Evolutionary conservation across 1,140 invertebrate species (phyloP), one percentile per base, ranked within the genome.

Genomic region (Drosophila orena): DNA sequence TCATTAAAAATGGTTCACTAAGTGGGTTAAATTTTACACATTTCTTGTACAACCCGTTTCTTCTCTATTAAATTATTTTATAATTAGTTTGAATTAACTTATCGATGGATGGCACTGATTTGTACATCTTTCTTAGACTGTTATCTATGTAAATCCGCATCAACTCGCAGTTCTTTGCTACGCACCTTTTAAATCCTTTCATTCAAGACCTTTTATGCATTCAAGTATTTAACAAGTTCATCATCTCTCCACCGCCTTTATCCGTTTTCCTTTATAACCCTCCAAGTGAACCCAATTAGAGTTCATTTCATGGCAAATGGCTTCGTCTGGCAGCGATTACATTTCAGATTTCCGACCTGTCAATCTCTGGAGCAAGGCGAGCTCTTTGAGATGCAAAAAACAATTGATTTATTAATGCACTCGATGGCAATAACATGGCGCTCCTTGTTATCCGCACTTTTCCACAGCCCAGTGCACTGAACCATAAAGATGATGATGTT

Each of bases 341-440:
- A 75, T 58, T 75, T 74, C 72, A 75, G 59, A 42, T 64, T 62
- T 50, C 24, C 20, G 54, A 40, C 44, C 50, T 68, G 62, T 55
- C 73, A 76, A 60, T 76, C 55, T 37, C 55, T 15, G 43, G 27
- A 54, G 72, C 49, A 61, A 61, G 69, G 50, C 55, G 53, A 35
- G 17, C 15, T 43, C 61, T 69, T 76, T 42, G 55, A 69, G 44
- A 68, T 68, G 72, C 50, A 77, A 77, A 76, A 76, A 77, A 77
- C 50, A 69, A 77, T 76, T 69, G 74, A 77, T 77, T 77, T 77
- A 77, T 77, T 68, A 77, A 69, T 77, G 74, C 74, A 76, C 72
- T 77, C 72, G 43, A 69, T 65, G 54, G 61, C 40, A 61, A 69
- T 58, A 75, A 55, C 47, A 76, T 40, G 58, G 37, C 58, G 20